A percentile compares a stretch with the other conserved stretches of the same genome.
Conservation (phyloP, 2,113 vertebrate genomes). For the Emydocephalus ijimae region DNA sequence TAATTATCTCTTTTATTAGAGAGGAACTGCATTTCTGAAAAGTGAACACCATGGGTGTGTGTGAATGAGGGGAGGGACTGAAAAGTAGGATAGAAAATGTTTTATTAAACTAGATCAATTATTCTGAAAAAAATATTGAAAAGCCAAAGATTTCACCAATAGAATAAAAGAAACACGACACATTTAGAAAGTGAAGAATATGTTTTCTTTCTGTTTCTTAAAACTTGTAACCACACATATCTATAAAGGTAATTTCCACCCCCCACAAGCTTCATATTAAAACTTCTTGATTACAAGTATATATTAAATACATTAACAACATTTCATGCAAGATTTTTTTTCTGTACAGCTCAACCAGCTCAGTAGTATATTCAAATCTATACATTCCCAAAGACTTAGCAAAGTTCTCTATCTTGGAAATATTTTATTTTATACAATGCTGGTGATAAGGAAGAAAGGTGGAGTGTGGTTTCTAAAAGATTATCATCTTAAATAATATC, state of each 20-base stretch:
- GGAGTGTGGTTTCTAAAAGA: conserved; percentile 33
- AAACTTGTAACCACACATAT: conserved; percentile 59
- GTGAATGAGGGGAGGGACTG: not conserved
- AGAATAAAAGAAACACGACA: conserved; percentile 37
- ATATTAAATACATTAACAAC: conserved; percentile 90
- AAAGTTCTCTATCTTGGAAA: conserved; percentile 45
- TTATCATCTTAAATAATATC: conserved; percentile 3
- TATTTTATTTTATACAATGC: conserved; percentile 52
- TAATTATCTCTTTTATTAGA: not conserved
- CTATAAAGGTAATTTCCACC: conserved; percentile 51
- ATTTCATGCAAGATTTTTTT: conserved; percentile 79
- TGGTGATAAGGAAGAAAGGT: conserved; percentile 61
- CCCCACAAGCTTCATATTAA: conserved; percentile 73
- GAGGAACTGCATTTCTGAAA: not conserved
- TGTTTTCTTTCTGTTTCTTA: conserved; percentile 62
- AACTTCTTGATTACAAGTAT: conserved; percentile 82
- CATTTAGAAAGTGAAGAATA: conserved; percentile 63
- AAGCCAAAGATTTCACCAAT: conserved; percentile 20
- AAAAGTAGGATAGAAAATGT: not conserved
- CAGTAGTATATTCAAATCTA: conserved; percentile 86
- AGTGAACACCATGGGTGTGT: not conserved
- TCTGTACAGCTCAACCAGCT: conserved; percentile 77
- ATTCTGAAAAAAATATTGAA: not conserved
- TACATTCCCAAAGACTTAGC: conserved; percentile 74
- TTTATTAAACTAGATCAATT: not conserved